Base-by-base conservation (phyloP, 1,140 invertebrate species). In the Tribolium castaneum region DNA sequence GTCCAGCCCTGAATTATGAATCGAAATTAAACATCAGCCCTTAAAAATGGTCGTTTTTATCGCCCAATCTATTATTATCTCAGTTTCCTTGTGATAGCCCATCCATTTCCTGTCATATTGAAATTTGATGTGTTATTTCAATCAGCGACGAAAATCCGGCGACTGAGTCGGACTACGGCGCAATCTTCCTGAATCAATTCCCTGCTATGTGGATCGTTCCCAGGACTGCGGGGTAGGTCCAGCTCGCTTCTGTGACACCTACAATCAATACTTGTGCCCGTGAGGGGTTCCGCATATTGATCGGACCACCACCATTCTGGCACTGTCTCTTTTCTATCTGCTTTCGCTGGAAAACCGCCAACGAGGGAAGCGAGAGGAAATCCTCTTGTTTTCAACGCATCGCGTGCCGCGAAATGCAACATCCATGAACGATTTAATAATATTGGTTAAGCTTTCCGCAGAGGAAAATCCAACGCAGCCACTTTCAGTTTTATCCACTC, bases 211-310 rank as follows among this genome's bases (percentile, higher is more conserved):
- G 71, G 52, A 52, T 73, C 52, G 71, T 72, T 73, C 71, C 71
- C 71, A 73, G 71, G 49, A 52, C 22, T 7, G 49, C 45, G 71
- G 71, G 71, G 71, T 73, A 73, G 71, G 71, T 73, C 71, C 71
- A 73, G 71, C 71, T 73, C 71, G 70, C 39, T 35, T 73, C 71
- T 73, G 70, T 72, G 50, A 72, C 70, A 72, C 70, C 71, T 73
- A 73, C 71, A 73, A 73, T 73, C 71, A 73, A 73, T 73, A 73
- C 49, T 49, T 22, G 19, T 54, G 71, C 25, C 71, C 19, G 71
- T 73, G 49, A 14, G 50, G 71, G 50, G 71, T 66, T 66, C 59
- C 59, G 59, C 13, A 52, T 73, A 73, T 73, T 73, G 71, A 73
- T 73, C 71, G 71, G 30, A 35, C 59, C 59, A 66, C 59, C 59